These are phyloP conservation scores for Anastrepha ludens DNA, from an alignment of 1,140 invertebrate genomes.

Conservation along the genomic window DNA sequence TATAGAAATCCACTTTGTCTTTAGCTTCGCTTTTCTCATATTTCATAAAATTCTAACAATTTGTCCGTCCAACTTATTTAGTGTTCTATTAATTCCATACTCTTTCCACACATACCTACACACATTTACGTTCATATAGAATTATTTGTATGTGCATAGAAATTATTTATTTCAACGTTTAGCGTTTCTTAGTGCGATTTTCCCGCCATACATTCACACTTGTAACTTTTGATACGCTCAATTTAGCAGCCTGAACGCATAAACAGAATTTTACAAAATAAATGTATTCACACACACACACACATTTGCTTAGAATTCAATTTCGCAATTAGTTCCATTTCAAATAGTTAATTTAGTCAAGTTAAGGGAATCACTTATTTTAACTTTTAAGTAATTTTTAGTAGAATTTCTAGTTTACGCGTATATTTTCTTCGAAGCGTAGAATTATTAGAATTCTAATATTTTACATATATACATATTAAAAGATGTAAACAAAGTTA, in stretches of 20 bases:
- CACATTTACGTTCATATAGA: neutral
- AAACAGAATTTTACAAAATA: neutral
- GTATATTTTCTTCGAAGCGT: neutral
- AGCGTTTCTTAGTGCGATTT: neutral
- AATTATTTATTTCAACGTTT: neutral
- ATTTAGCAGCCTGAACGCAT: neutral
- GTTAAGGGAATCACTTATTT: neutral
- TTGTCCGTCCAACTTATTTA: conserved; percentile 41
- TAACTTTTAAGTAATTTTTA: neutral
- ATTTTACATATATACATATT: conserved; percentile 35
- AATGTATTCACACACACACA: neutral
- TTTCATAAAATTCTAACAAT: conserved; percentile 3
- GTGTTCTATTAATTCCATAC: neutral
- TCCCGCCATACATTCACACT: neutral
- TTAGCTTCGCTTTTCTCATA: neutral
- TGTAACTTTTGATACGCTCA: conserved; percentile 35
- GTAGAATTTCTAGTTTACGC: neutral
- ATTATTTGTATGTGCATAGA: neutral
- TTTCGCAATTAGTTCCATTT: neutral
- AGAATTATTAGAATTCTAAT: conserved; percentile 32
- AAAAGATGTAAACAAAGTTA: conserved; percentile 46
- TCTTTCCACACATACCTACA: neutral
- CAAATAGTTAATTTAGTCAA: neutral
- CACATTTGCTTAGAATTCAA: neutral
- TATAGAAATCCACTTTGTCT: neutral